phyloP scores from a whole-genome alignment of 30 jellyfish, hydroid and myxozoan species.

The Hydractinia echinata region DNA sequence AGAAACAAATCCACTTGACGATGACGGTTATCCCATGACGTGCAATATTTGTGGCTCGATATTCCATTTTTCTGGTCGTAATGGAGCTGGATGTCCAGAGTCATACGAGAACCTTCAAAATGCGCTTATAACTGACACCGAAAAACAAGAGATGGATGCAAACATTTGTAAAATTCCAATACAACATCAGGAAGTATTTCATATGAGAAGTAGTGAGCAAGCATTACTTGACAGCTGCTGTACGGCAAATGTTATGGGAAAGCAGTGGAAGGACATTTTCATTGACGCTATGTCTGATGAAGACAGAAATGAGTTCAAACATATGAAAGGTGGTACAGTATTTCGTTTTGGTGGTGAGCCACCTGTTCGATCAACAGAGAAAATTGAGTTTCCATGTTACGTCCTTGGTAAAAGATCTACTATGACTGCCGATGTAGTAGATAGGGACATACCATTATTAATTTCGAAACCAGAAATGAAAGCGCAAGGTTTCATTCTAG shows the following conservation, averaged over 20 bases:
- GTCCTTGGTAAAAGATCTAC: too few relatives aligned
- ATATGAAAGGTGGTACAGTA: too few relatives aligned
- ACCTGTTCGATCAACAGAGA: too few relatives aligned
- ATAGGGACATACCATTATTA: too few relatives aligned
- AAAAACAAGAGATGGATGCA: background rate
- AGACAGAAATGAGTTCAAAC: too few relatives aligned
- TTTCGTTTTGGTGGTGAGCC: too few relatives aligned
- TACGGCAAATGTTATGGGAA: conserved; percentile 25
- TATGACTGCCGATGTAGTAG: too few relatives aligned
- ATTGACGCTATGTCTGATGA: conserved; percentile 39
- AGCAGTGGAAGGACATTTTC: conserved; percentile 35
- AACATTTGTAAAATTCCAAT: background rate
- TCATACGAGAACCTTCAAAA: conserved; percentile 10
- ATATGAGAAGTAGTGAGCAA: background rate
- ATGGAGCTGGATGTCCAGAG: too few relatives aligned
- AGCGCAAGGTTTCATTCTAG: too few relatives aligned
- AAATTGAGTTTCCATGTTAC: too few relatives aligned
- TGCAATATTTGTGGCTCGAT: background rate
- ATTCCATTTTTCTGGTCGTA: background rate
- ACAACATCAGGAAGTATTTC: conserved; percentile 6
- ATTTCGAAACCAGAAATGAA: too few relatives aligned
- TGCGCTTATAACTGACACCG: background rate
- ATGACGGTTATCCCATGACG: conserved; percentile 1
- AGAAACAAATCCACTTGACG: conserved; percentile 7
- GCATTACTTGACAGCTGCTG: conserved; percentile 1